Evolutionary conservation across 1,140 invertebrate genomes (phyloP), one percentile per base, ranked within the genome.

Genomic region (Drosophila arawakana): DNA sequence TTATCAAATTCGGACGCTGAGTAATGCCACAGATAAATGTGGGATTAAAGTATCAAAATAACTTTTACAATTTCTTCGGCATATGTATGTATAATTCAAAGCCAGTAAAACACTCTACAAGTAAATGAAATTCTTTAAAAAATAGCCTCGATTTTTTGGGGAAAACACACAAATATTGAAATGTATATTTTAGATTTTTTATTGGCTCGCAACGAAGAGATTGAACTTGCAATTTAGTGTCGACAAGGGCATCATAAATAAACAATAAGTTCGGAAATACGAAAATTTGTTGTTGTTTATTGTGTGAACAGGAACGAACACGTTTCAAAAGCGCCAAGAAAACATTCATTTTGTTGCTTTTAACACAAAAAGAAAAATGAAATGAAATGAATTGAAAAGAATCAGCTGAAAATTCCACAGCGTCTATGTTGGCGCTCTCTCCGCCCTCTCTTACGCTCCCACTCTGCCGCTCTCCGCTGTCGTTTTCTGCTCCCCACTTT

Each of bases 221-320:
- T 71, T 65, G 54, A 75, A 72, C 67, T 75, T 71, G 67, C 60
- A 71, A 47, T 71, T 65, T 71, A 75, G 67, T 71, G 73, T 75
- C 68, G 73, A 75, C 68, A 47, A 59, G 68, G 73, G 72, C 72
- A 74, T 75, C 67, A 63, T 71, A 71, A 63, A 71, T 71, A 74
- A 74, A 70, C 72, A 70, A 70, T 70, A 74, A 74, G 61, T 69
- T 54, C 39, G 11, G 10, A 60, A 57, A 35, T 21, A 30, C 39
- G 11, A 15, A 60, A 57, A 35, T 21, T 39, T 72, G 66, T 76
- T 69, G 49, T 37, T 39, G 76, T 55, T 57, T 61, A 43, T 67
- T 73, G 62, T 58, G 50, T 18, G 52, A 74, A 62, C 8, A 44
- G 30, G 9, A 63, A 70, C 66, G 9, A 63, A 70, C 66, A 62